phyloP scores from a whole-genome alignment of 2,797 vertebrate genomes.

The Steatocranus sp. region DNA sequence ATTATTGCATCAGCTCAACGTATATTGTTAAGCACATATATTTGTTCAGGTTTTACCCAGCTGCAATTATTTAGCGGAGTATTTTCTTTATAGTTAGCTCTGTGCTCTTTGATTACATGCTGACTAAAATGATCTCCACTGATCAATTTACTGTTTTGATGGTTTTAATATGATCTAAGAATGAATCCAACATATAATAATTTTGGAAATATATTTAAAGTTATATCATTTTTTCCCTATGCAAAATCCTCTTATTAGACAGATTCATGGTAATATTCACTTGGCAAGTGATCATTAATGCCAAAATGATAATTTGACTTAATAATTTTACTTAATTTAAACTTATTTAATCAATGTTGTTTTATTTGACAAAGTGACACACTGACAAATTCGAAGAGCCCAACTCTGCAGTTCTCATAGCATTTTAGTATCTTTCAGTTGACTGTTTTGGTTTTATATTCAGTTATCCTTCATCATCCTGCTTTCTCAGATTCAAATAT shows the following conservation, averaged over 20 bases:
- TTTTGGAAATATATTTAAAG: neutral
- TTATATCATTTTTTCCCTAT: fast-evolving
- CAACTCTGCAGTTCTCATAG: neutral
- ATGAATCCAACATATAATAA: neutral
- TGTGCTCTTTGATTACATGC: neutral
- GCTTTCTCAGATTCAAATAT: neutral
- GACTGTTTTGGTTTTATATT: neutral
- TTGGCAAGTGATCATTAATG: neutral
- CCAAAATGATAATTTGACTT: neutral
- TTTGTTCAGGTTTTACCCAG: neutral
- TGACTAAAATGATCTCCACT: neutral
- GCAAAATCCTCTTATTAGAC: neutral
- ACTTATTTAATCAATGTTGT: neutral
- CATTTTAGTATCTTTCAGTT: neutral
- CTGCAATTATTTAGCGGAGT: neutral
- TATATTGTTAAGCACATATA: neutral
- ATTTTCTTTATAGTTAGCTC: neutral
- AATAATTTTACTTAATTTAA: neutral
- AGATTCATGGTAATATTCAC: neutral
- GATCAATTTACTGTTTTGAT: neutral
- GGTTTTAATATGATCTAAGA: neutral
- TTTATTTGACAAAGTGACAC: neutral
- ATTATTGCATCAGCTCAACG: neutral
- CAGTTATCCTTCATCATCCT: neutral
- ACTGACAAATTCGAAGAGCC: neutral